Evolutionary conservation across 30 jellyfish, hydroid and myxozoan genomes (phyloP).

Genomic region (Aurelia sp.): DNA sequence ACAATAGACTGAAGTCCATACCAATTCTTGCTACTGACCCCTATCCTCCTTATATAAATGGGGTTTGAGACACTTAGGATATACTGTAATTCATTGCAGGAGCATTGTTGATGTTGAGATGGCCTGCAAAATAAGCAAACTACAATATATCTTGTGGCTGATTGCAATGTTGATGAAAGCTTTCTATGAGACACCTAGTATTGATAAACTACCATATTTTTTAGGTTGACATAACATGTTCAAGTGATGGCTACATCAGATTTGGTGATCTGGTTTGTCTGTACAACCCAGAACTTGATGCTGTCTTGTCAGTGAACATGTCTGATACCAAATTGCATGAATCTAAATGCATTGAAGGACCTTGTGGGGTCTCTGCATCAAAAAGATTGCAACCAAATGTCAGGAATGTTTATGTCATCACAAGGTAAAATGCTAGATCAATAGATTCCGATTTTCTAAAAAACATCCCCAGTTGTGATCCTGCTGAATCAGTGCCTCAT

Average conservation of each 20-base stretch:
- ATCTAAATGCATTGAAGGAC: constrained; percentile 73
- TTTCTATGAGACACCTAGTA: no score
- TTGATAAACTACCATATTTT: background rate
- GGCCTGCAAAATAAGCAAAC: no score
- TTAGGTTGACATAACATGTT: constrained; percentile 64
- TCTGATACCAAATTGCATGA: constrained; percentile 86
- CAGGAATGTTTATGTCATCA: constrained; percentile 79
- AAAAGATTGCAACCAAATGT: constrained; percentile 77
- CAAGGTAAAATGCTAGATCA: constrained; percentile 50
- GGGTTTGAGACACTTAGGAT: background rate
- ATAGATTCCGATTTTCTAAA: background rate
- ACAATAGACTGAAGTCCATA: background rate
- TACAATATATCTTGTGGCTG: no score
- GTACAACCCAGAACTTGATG: constrained; percentile 73
- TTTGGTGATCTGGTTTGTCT: constrained; percentile 89
- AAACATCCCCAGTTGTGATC: no score
- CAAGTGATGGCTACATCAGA: constrained; percentile 80
- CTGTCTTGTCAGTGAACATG: constrained; percentile 77
- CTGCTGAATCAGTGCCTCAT: no score
- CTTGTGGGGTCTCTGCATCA: constrained; percentile 98
- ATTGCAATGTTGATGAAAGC: no score
- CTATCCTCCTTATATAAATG: background rate
- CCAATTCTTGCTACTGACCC: background rate
- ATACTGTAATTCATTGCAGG: no score
- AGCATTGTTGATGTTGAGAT: no score